Evolutionary conservation across 2,113 vertebrate genomes (phyloP).

Genomic region (Cheilinus undulatus): DNA sequence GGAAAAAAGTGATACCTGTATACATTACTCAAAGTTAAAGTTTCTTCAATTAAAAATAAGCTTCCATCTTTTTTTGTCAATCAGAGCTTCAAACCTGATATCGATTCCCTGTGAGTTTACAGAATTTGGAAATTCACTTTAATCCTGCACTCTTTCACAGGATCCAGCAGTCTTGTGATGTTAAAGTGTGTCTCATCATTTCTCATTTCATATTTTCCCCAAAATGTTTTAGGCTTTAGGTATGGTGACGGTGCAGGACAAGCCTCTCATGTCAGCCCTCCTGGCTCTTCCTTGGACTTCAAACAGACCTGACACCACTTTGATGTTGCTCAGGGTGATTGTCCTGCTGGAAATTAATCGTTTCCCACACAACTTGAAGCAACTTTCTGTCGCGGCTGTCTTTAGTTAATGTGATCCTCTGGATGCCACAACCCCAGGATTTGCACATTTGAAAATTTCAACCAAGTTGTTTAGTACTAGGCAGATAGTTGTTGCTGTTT

Average conservation of each 20-base stretch:
- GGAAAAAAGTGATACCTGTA: no score
- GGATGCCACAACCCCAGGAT: not conserved
- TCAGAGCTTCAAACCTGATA: not conserved
- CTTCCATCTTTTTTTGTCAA: not conserved
- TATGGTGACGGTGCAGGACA: not conserved
- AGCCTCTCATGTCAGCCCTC: not conserved
- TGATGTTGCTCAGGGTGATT: conserved; percentile 7
- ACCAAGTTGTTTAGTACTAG: not conserved
- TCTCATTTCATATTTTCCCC: conserved; percentile 2
- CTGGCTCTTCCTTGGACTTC: conserved; percentile 2
- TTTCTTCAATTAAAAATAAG: not conserved
- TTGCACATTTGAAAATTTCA: not conserved
- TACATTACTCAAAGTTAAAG: not conserved
- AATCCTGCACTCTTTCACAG: not conserved
- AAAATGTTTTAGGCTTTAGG: not conserved
- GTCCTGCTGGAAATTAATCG: conserved; percentile 4
- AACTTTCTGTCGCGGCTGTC: not conserved
- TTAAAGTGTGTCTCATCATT: conserved; percentile 16
- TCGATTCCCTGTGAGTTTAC: not conserved
- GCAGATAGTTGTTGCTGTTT: not conserved
- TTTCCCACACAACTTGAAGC: not conserved
- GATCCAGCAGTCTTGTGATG: conserved; percentile 6
- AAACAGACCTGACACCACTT: conserved; percentile 2
- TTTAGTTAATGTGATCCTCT: conserved; percentile 4
- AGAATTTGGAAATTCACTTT: not conserved